Percentiles rank a stretch among this genome's conserved stretches.
These are phyloP conservation scores for Porites australiensis DNA, from an alignment of 64 coral and sea anemone species.

Conservation along the genomic window DNA sequence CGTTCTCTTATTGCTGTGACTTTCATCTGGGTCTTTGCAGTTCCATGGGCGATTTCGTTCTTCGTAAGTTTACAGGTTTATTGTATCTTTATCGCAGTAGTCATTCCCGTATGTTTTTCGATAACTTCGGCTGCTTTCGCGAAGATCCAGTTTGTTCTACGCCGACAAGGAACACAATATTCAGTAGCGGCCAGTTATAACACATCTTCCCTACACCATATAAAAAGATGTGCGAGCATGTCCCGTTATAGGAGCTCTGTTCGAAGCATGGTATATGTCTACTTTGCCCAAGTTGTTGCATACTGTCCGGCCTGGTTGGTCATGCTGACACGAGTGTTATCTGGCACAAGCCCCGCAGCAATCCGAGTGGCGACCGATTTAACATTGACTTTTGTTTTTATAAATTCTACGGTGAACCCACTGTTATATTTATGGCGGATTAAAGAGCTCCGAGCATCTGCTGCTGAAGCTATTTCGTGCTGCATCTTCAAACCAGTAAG, in stretches of 20 bases:
- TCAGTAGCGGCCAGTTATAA: neutral
- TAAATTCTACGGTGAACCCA: constrained; percentile 1
- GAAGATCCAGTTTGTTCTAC: neutral
- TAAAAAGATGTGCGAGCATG: neutral
- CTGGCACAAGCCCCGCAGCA: neutral
- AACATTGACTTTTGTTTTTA: constrained; percentile 12
- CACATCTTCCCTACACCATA: neutral
- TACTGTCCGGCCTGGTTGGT: neutral
- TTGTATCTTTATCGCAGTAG: neutral
- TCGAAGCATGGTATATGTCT: neutral
- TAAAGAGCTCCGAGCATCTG: neutral
- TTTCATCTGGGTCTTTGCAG: neutral
- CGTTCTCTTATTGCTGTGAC: neutral
- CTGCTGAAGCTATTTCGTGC: neutral
- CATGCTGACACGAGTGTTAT: neutral
- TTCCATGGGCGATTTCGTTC: neutral
- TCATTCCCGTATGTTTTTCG: neutral
- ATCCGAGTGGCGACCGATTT: neutral
- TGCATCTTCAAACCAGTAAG: neutral
- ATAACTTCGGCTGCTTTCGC: neutral
- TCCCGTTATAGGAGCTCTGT: neutral
- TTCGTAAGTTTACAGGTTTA: neutral
- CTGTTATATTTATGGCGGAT: constrained; percentile 4
- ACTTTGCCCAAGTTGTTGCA: neutral
- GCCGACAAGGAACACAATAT: neutral